Percentiles rank a stretch among this genome's conserved stretches.
Evolutionary conservation across 2,888 invertebrate species (phyloP).

Genomic region (Perdita meconis): DNA sequence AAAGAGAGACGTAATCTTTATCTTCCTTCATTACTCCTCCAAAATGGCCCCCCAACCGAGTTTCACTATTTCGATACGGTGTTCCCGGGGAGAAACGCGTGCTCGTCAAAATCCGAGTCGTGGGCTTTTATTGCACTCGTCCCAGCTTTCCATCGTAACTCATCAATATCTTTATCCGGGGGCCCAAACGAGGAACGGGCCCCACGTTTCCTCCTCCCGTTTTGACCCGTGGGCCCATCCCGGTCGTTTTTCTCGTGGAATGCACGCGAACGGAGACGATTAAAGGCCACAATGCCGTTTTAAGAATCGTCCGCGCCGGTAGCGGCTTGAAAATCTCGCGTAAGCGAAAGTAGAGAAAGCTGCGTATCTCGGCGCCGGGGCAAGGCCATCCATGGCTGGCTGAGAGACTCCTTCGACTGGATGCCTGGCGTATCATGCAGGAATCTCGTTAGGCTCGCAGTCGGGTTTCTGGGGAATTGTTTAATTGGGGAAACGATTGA

Average conservation of each 20-base stretch:
- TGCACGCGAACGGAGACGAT: conserved; percentile 29
- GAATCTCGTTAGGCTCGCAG: conserved; percentile 44
- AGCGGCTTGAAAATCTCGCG: conserved; percentile 77
- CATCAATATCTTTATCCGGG: not conserved
- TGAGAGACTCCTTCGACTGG: conserved; percentile 47
- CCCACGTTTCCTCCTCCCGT: conserved; percentile 32
- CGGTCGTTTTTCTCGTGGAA: conserved; percentile 12
- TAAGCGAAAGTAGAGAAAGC: conserved; percentile 84
- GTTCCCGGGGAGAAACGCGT: too few relatives aligned
- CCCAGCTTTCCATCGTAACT: conserved; percentile 9
- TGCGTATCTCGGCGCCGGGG: conserved; percentile 64
- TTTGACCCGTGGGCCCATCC: too few relatives aligned
- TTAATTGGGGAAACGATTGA: conserved; percentile 10
- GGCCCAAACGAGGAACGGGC: not conserved
- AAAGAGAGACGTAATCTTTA: too few relatives aligned
- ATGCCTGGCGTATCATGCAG: conserved; percentile 43
- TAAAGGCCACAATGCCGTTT: conserved; percentile 24
- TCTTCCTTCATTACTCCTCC: too few relatives aligned
- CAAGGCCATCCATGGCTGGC: conserved; percentile 61
- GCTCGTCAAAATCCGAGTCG: too few relatives aligned
- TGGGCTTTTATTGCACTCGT: too few relatives aligned
- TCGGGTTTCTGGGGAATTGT: conserved; percentile 9
- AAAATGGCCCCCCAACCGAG: too few relatives aligned
- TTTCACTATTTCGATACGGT: too few relatives aligned
- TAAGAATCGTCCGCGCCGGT: conserved; percentile 33